Evolutionary conservation across 2,797 vertebrate species (phyloP).

Genomic region (Yasuhikotakia modesta): DNA sequence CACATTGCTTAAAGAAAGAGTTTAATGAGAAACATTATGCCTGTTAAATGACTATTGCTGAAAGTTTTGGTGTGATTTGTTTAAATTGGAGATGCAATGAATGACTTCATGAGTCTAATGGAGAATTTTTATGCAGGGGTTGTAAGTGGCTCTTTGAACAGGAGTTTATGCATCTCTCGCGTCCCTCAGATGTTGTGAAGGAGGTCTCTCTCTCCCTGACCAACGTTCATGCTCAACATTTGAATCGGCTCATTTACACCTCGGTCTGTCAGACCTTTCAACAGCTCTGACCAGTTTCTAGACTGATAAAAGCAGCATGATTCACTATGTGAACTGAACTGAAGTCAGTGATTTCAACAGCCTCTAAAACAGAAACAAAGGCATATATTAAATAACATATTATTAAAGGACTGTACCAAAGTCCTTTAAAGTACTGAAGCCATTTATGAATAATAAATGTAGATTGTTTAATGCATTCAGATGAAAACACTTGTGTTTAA

Average conservation of each 20-base stretch:
- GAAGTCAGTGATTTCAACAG: no score
- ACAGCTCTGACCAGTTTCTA: no score
- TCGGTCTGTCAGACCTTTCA: background rate
- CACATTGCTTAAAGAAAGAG: no score
- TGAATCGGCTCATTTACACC: conserved; percentile 19
- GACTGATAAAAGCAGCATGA: no score
- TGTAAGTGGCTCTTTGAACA: background rate
- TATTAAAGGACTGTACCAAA: no score
- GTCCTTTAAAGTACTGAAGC: no score
- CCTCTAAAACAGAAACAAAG: no score
- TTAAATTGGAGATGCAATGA: background rate
- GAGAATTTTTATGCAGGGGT: conserved; percentile 1
- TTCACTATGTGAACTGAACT: no score
- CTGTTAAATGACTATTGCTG: background rate
- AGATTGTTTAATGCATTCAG: no score
- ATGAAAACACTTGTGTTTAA: no score
- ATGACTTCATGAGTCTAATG: background rate
- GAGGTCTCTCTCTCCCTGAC: background rate
- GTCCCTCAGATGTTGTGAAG: background rate
- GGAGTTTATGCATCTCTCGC: background rate
- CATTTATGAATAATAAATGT: no score
- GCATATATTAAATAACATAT: no score
- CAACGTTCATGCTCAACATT: background rate
- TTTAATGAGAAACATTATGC: background rate
- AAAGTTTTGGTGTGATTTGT: background rate